A percentile compares a stretch with the other conserved stretches of the same genome.
Conservation (phyloP, 1,140 invertebrate species). For the Dryas iulia region DNA sequence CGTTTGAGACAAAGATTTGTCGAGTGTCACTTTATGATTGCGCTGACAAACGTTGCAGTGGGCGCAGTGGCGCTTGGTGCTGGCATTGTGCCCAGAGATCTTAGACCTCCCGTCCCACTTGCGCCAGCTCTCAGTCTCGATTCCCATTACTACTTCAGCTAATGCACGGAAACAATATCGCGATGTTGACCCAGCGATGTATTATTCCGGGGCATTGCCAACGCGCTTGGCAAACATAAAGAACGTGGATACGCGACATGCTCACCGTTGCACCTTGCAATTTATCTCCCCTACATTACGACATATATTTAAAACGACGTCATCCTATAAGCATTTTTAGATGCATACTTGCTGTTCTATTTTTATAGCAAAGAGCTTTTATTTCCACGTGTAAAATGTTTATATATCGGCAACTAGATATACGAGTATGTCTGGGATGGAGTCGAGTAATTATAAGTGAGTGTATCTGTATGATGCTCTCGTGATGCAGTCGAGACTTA, state of each 20-base stretch:
- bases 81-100: conserved; percentile 63
- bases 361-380: conserved; percentile 7
- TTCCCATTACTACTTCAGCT: conserved; percentile 56
- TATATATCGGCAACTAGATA: not conserved
- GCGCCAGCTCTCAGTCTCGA: conserved; percentile 47
- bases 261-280: conserved; percentile 21
- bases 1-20: conserved; percentile 4
- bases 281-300: conserved; percentile 18
- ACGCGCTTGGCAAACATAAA: conserved; percentile 24
- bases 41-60: conserved; percentile 54
- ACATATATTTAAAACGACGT: conserved; percentile 21
- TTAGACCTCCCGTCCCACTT: conserved; percentile 43
- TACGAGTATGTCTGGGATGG: not conserved
- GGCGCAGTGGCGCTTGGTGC: conserved; percentile 58
- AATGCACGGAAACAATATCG: conserved; percentile 54
- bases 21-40: conserved; percentile 14
- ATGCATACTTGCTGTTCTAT: conserved; percentile 17
- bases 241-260: conserved; percentile 16
- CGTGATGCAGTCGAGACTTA: too few relatives aligned
- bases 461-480: not conserved
- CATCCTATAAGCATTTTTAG: conserved; percentile 20
- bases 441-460: not conserved
- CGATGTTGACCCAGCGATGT: conserved; percentile 56
- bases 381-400: conserved; percentile 19
- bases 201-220: conserved; percentile 33